phyloP scores from a whole-genome alignment of 2,797 vertebrate genomes.

The Neopelma chrysocephalum region DNA sequence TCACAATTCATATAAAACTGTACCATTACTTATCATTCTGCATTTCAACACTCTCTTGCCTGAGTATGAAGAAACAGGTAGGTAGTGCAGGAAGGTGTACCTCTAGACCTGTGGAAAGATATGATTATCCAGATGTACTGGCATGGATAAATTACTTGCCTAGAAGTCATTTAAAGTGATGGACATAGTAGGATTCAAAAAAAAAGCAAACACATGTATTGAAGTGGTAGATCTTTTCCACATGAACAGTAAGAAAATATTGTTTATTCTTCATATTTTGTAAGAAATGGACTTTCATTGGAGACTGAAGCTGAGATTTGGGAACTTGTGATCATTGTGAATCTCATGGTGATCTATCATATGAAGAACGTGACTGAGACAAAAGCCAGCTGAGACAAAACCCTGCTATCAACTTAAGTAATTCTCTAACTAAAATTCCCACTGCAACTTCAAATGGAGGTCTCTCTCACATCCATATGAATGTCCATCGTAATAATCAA shows the following conservation, averaged over 20 bases:
- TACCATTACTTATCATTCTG: neutral
- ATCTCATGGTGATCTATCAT: neutral
- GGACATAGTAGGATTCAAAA: neutral
- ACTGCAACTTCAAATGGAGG: neutral
- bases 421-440: neutral
- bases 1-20: neutral
- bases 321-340: neutral
- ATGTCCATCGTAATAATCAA: neutral
- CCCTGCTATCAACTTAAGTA: neutral
- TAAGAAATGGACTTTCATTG: neutral
- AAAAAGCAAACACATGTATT: neutral
- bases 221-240: neutral
- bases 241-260: neutral
- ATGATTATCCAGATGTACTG: neutral
- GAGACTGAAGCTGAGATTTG: neutral
- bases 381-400: neutral
- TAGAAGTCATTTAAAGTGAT: neutral
- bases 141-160: neutral
- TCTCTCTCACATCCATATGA: neutral
- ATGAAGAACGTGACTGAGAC: neutral
- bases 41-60: neutral
- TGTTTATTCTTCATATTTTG: neutral
- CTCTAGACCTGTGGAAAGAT: neutral
- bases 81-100: neutral
- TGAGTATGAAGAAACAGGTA: neutral